Evolutionary conservation across 2,797 vertebrate species (phyloP).

Genomic region (Champsocephalus gunnari): DNA sequence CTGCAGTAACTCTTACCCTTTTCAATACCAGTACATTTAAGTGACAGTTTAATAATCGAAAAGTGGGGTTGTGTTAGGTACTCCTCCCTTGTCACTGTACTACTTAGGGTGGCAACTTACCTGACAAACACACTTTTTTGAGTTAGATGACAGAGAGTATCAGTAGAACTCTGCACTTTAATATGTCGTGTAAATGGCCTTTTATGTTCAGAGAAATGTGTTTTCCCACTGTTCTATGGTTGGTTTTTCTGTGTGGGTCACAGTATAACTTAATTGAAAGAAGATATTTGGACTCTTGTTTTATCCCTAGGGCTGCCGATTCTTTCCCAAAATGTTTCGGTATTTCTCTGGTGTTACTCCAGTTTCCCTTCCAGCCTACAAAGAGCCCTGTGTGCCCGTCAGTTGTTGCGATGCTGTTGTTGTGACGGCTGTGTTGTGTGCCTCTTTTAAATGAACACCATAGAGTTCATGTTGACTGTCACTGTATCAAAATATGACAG

Average conservation of each 20-base stretch:
- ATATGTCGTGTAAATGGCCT: too few relatives aligned
- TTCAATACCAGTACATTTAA: too few relatives aligned
- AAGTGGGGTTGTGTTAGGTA: too few relatives aligned
- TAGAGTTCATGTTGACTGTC: not conserved
- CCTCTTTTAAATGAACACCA: not conserved
- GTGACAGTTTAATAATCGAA: too few relatives aligned
- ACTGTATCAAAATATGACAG: not conserved
- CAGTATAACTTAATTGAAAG: not conserved
- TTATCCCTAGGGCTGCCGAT: not conserved
- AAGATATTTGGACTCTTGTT: conserved; percentile 4
- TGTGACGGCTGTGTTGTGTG: not conserved
- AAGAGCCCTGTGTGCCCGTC: not conserved
- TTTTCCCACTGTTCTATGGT: not conserved
- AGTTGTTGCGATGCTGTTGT: not conserved
- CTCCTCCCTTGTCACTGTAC: too few relatives aligned
- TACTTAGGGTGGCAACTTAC: too few relatives aligned
- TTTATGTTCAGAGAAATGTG: too few relatives aligned
- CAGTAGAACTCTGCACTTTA: too few relatives aligned
- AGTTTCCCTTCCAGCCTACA: not conserved
- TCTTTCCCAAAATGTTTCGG: not conserved
- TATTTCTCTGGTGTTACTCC: not conserved
- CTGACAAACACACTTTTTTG: too few relatives aligned
- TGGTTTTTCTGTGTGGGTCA: conserved; percentile 7
- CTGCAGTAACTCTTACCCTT: too few relatives aligned
- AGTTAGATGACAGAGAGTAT: too few relatives aligned